Conservation (phyloP, 2,113 vertebrate genomes). For the Protomyctophum bolini region DNA sequence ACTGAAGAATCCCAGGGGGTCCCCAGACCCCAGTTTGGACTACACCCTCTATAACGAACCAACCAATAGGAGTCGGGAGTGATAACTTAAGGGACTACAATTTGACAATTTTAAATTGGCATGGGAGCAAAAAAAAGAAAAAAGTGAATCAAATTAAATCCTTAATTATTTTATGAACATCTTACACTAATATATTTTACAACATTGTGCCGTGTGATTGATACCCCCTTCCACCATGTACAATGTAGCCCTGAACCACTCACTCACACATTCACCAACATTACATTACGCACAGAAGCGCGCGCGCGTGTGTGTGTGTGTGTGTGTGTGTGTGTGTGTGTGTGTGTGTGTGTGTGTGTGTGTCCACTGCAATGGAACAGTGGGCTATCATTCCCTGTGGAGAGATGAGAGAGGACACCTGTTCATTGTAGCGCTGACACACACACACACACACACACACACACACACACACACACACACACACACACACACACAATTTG, state of each 20-base stretch:
- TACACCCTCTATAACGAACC: too few relatives aligned
- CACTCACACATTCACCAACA: background rate
- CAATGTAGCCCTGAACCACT: background rate
- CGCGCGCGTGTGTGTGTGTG: background rate
- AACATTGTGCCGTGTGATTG: background rate
- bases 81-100: too few relatives aligned
- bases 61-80: too few relatives aligned
- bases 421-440: slow-evolving; percentile 12
- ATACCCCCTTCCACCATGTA: background rate
- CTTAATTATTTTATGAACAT: too few relatives aligned
- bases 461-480: background rate
- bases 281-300: too few relatives aligned
- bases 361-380: too few relatives aligned
- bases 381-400: slow-evolving; percentile 6
- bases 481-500: slow-evolving; percentile 23
- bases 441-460: slow-evolving; percentile 9
- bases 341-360: background rate
- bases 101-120: too few relatives aligned
- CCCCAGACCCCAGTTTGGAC: too few relatives aligned
- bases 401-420: slow-evolving; percentile 29
- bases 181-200: too few relatives aligned
- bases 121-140: too few relatives aligned
- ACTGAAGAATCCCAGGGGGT: too few relatives aligned
- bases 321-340: slow-evolving; percentile 9
- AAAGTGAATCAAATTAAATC: too few relatives aligned